phyloP scores from a whole-genome alignment of 2,797 vertebrate genomes.

The Semaprochilodus insignis region DNA sequence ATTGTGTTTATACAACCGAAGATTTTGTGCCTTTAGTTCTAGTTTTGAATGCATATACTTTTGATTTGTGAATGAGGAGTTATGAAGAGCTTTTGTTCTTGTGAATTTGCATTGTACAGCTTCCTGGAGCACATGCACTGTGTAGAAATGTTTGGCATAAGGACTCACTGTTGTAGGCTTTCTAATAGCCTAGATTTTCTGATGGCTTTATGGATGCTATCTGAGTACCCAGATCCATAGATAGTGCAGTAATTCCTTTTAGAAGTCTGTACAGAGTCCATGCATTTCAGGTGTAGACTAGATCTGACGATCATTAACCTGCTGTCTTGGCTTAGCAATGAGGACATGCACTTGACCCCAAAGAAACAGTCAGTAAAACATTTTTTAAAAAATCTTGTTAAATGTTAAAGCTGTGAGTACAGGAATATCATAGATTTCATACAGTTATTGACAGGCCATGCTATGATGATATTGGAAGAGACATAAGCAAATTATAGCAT shows the following conservation, averaged over 20 bases:
- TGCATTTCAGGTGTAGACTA: background rate
- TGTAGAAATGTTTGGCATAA: background rate
- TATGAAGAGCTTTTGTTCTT: background rate
- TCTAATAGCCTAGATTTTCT: background rate
- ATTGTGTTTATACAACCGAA: background rate
- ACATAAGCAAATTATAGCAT: too few species aligned
- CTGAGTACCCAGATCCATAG: background rate
- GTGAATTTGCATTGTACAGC: constrained; percentile 10
- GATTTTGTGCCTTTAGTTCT: background rate
- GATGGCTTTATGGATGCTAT: background rate
- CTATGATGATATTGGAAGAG: background rate
- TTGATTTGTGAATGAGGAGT: background rate
- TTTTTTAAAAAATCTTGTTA: background rate
- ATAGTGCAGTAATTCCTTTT: background rate
- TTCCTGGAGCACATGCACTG: background rate
- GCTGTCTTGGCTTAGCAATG: background rate
- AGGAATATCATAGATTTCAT: too few species aligned
- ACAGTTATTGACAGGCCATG: background rate
- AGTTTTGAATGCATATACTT: too few species aligned
- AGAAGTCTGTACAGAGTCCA: background rate
- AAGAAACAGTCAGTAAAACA: background rate
- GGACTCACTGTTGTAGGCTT: background rate
- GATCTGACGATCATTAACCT: background rate
- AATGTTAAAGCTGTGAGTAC: background rate
- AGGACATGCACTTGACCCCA: background rate